Base-by-base conservation (phyloP, 1,140 invertebrate species). In the Conus ventricosus region DNA sequence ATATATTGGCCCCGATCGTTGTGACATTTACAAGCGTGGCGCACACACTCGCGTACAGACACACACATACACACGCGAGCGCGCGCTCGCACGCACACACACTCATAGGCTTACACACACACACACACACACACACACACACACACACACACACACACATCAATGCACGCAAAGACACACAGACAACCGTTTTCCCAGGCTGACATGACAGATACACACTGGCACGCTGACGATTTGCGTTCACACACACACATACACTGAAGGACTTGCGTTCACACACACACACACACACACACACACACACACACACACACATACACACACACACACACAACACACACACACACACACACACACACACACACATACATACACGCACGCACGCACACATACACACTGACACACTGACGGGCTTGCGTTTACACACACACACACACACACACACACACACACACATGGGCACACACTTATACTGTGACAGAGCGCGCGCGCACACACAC, bases 311-410 rank as follows among this genome's bases (percentile, higher is more conserved):
- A 71, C 67, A 71, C 15, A 71, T 11, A 17, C 5, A 71, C 67
- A 71, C 7, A 5, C 7, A 71, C 67, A 71, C 7, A 5, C 7
- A 71, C 67, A 71, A 71, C 67, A 71, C 67, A 71, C 67, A 71
- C 67, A 71, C 67, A 71, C 67, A 71, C 67, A 71, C 67, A 71
- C 67, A 71, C 67, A 71, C 67, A 71, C 67, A 71, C 67, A 71
- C 67, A 71, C 67, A 71, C 15, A 71, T 17, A 71, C 67, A 71
- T 17, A 71, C 67, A 71, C 67, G 10, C 67, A 71, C 67, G 10
- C 15, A 71, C 67, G 10, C 67, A 71, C 67, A 71, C 67, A 71
- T 8, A 71, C 67, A 71, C 67, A 71, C 67, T n/a, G 23, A 10
- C 11, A 71, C 67, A 71, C 11, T 23, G 6, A 20, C 67, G 11